Percentiles rank a stretch among this genome's conserved stretches.
Evolutionary conservation across 2,797 vertebrate genomes (phyloP).

Genomic region (Sternarchorhynchus goeldii): DNA sequence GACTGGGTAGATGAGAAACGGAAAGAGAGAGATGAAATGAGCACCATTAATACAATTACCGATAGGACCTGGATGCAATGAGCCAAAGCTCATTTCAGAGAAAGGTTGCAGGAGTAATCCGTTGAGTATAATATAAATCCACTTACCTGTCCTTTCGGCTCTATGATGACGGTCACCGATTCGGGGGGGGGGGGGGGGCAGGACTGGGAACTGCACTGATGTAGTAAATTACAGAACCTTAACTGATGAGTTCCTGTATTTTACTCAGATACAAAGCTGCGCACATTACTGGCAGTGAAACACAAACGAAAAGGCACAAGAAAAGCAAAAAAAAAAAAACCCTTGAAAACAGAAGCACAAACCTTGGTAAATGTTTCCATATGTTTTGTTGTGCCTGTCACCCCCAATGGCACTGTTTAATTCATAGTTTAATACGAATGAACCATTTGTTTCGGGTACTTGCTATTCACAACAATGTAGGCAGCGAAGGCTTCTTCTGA

Average conservation of each 20-base stretch:
- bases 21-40: constrained; percentile 31
- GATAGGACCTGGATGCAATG: constrained; percentile 2
- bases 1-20: constrained; percentile 2
- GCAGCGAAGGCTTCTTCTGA: constrained; percentile 3
- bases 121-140: constrained; percentile 18
- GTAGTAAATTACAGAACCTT: constrained; percentile 16
- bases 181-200: background rate
- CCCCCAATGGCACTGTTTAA: background rate
- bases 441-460: background rate
- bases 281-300: too few species aligned
- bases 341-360: too few species aligned
- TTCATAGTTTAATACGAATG: too few species aligned
- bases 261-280: background rate
- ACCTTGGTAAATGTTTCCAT: too few species aligned
- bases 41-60: constrained; percentile 41
- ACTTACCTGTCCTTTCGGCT: background rate
- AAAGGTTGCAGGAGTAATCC: constrained; percentile 20
- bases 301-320: too few species aligned
- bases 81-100: constrained; percentile 32
- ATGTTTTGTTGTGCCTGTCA: background rate
- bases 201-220: background rate
- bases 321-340: too few species aligned
- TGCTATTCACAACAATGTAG: background rate
- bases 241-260: background rate
- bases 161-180: constrained; percentile 1